Percentiles rank a stretch among this genome's conserved stretches.
Evolutionary conservation across 1,140 invertebrate species (phyloP).

Genomic region (Prorops nasuta): DNA sequence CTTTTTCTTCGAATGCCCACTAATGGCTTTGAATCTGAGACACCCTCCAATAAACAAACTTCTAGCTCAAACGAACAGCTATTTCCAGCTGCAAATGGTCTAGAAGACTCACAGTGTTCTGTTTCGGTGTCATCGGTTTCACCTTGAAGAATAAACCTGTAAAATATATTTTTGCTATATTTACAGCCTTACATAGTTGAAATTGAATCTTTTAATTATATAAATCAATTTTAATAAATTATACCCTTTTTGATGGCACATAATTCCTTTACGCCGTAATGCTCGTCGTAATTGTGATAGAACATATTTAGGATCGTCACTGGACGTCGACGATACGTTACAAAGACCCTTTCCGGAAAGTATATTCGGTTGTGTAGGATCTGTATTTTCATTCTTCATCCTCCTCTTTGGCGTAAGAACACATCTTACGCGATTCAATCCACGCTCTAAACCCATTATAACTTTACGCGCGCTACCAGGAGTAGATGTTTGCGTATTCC

Average conservation of each 20-base stretch:
- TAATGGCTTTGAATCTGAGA: slow-evolving; percentile 43
- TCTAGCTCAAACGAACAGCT: slow-evolving; percentile 77
- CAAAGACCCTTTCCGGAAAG: slow-evolving; percentile 64
- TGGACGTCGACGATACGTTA: slow-evolving; percentile 72
- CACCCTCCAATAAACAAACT: slow-evolving; percentile 64
- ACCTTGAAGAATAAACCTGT: slow-evolving; percentile 68
- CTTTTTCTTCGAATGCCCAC: slow-evolving; percentile 76
- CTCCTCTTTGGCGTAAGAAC: slow-evolving; percentile 70
- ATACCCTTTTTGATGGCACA: slow-evolving; percentile 71
- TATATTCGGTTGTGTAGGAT: slow-evolving; percentile 42
- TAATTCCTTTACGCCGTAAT: slow-evolving; percentile 67
- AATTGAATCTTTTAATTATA: slow-evolving; percentile 6
- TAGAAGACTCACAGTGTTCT: slow-evolving; percentile 26
- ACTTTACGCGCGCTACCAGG: slow-evolving; percentile 63
- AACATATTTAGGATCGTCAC: slow-evolving; percentile 66
- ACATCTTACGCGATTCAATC: slow-evolving; percentile 66
- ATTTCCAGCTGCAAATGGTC: slow-evolving; percentile 41
- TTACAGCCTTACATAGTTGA: not conserved
- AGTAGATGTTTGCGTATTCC: slow-evolving; percentile 35
- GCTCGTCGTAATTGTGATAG: slow-evolving; percentile 63
- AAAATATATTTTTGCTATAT: slow-evolving; percentile 13
- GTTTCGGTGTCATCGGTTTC: slow-evolving; percentile 50
- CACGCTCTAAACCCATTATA: slow-evolving; percentile 69
- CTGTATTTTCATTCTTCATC: slow-evolving; percentile 35
- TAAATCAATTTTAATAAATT: slow-evolving; percentile 9